Evolutionary conservation across 2,797 vertebrate genomes (phyloP).

Genomic region (Thamnophis elegans): DNA sequence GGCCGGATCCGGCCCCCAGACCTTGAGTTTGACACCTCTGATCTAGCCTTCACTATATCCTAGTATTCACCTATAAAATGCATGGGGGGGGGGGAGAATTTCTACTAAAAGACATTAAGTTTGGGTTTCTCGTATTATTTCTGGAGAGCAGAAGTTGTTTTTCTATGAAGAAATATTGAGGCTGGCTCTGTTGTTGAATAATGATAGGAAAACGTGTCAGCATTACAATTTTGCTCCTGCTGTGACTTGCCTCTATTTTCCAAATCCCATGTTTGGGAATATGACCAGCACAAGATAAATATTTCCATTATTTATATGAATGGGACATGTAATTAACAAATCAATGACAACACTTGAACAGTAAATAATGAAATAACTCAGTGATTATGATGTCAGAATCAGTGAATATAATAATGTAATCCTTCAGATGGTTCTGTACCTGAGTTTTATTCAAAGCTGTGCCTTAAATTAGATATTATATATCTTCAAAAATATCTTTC

Average conservation of each 20-base stretch:
- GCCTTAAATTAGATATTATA: slow-evolving; percentile 40
- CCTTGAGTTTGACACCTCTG: too few species aligned
- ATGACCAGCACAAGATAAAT: not conserved
- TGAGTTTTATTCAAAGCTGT: slow-evolving; percentile 41
- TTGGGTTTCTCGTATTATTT: not conserved
- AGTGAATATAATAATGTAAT: not conserved
- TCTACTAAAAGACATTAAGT: not conserved
- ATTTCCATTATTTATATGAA: slow-evolving; percentile 8
- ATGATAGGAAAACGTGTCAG: not conserved
- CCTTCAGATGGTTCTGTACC: slow-evolving; percentile 29
- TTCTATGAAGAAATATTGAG: not conserved
- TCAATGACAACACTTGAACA: slow-evolving; percentile 6
- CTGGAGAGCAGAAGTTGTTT: not conserved
- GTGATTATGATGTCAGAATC: not conserved
- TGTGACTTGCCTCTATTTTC: not conserved
- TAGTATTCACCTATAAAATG: not conserved
- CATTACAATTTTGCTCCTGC: not conserved
- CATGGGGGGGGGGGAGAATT: not conserved
- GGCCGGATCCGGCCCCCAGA: too few species aligned
- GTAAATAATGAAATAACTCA: slow-evolving; percentile 2
- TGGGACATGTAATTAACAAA: slow-evolving; percentile 12
- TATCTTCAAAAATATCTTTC: slow-evolving; percentile 41
- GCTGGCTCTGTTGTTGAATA: not conserved
- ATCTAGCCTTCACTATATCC: not conserved
- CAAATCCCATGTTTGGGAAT: not conserved